Conservation (phyloP, 2,113 vertebrate species). For the Poeciliopsis occidentalis region DNA sequence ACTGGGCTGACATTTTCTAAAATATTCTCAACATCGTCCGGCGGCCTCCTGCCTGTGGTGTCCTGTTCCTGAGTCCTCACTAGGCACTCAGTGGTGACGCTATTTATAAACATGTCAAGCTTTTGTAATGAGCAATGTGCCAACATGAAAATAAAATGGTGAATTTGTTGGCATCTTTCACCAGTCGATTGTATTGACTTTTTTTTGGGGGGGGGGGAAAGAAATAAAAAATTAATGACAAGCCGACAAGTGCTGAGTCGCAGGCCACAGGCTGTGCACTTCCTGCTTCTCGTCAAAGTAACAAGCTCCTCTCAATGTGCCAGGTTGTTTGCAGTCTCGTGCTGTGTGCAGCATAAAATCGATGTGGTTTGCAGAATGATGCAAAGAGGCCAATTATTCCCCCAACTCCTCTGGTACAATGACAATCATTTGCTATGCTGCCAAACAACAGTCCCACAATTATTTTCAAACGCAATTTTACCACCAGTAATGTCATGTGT, state of each 20-base stretch:
- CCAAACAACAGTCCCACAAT: neutral
- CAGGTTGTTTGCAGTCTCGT: constrained; percentile 1
- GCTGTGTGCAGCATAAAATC: constrained; percentile 10
- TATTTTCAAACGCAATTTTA: neutral
- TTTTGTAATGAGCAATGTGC: neutral
- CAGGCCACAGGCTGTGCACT: neutral
- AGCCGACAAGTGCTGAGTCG: no score
- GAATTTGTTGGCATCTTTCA: neutral
- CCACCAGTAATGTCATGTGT: neutral
- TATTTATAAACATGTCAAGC: no score
- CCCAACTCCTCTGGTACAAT: neutral
- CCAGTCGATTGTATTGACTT: neutral
- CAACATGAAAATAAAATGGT: neutral
- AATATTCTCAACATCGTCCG: no score
- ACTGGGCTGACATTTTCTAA: no score
- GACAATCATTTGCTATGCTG: neutral
- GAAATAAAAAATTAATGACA: neutral
- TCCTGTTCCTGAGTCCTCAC: no score
- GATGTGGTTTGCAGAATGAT: constrained; percentile 4
- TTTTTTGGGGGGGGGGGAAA: neutral
- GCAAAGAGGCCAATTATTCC: neutral
- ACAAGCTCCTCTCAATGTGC: neutral
- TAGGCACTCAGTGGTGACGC: no score
- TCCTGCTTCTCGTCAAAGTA: neutral
- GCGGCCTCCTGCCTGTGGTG: no score